Evolutionary conservation across 2,888 invertebrate species (phyloP).

Genomic region (Lasioglossum malachurum): DNA sequence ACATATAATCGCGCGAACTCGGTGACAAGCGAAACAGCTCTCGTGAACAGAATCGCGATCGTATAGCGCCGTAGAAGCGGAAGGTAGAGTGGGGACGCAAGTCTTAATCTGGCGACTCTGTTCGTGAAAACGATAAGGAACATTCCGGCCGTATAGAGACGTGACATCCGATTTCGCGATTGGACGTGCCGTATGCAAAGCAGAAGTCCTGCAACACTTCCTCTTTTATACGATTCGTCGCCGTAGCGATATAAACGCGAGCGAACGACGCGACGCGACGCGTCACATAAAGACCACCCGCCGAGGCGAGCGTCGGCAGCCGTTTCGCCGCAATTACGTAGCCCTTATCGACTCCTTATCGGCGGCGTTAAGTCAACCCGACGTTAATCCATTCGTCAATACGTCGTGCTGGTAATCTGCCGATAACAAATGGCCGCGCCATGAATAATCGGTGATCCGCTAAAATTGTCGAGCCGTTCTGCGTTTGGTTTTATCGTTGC

Average conservation of each 20-base stretch:
- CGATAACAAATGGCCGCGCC: slow-evolving; percentile 56
- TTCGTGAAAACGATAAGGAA: slow-evolving; percentile 29
- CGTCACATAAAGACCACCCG: slow-evolving; percentile 73
- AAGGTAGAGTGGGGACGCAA: no score
- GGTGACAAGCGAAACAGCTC: slow-evolving; percentile 25
- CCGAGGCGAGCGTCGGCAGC: slow-evolving; percentile 59
- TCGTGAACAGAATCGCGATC: not conserved
- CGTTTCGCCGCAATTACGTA: slow-evolving; percentile 72
- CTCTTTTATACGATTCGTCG: slow-evolving; percentile 67
- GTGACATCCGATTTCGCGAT: slow-evolving; percentile 75
- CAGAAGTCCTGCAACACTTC: slow-evolving; percentile 41
- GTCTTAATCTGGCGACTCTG: not conserved
- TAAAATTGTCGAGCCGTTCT: slow-evolving; percentile 32
- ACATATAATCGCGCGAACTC: not conserved
- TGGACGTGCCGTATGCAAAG: slow-evolving; percentile 77
- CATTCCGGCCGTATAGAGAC: slow-evolving; percentile 57
- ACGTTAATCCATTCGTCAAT: slow-evolving; percentile 69
- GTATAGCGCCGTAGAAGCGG: no score
- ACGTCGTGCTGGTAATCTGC: slow-evolving; percentile 58
- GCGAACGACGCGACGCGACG: slow-evolving; percentile 40
- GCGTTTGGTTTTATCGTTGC: slow-evolving; percentile 41
- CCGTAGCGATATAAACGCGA: slow-evolving; percentile 36
- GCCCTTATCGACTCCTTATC: slow-evolving; percentile 75
- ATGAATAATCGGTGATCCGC: slow-evolving; percentile 63
- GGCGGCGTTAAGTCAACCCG: slow-evolving; percentile 53